Evolutionary conservation across 2,113 vertebrate species (phyloP).

Genomic region (Eulemur rufifrons): DNA sequence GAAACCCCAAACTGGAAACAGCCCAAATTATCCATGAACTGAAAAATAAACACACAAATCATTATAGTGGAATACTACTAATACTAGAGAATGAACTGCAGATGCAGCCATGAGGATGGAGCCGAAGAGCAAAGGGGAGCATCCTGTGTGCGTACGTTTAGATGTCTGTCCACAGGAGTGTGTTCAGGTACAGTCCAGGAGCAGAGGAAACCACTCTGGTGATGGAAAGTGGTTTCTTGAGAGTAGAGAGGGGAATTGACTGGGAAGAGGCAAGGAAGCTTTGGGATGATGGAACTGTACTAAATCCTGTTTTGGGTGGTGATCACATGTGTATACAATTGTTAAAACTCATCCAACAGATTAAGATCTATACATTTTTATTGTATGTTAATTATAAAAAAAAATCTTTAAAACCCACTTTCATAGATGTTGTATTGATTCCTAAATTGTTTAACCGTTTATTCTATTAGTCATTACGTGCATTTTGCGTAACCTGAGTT

Average conservation of each 20-base stretch:
- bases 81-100: neutral
- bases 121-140: neutral
- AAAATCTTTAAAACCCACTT: neutral
- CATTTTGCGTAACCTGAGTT: neutral
- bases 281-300: neutral
- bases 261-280: neutral
- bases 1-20: neutral
- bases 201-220: neutral
- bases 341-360: neutral
- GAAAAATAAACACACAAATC: neutral
- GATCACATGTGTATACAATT: neutral
- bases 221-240: neutral
- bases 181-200: neutral
- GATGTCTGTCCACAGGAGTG: neutral
- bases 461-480: neutral
- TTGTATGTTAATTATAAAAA: neutral
- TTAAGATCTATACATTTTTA: neutral
- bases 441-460: neutral
- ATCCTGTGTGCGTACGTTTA: neutral
- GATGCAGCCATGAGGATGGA: neutral
- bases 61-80: neutral
- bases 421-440: neutral
- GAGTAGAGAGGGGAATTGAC: neutral
- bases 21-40: neutral
- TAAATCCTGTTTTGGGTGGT: neutral